Evolutionary conservation across 2,888 invertebrate genomes (phyloP).

Genomic region (Hemaris fuciformis): DNA sequence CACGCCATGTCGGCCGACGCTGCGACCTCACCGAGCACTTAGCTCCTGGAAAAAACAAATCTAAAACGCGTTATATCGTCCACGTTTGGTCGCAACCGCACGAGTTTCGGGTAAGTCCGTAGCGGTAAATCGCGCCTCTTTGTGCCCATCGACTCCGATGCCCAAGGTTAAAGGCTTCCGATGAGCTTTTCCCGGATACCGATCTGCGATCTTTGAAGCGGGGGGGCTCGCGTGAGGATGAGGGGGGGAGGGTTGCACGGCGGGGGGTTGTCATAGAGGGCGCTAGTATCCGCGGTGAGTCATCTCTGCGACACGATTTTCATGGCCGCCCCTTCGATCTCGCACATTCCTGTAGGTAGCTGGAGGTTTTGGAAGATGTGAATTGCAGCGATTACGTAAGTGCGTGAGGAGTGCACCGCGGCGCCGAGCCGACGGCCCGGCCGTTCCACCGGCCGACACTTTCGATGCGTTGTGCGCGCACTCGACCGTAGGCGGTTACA

Average conservation of each 20-base stretch:
- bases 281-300: slow-evolving; percentile 73
- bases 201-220: slow-evolving; percentile 39
- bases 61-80: slow-evolving; percentile 48
- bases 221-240: slow-evolving; percentile 32
- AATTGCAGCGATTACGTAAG: slow-evolving; percentile 77
- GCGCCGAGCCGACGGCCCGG: slow-evolving; percentile 35
- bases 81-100: slow-evolving; percentile 50
- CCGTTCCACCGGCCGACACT: slow-evolving; percentile 47
- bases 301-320: slow-evolving; percentile 77
- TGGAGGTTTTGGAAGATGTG: slow-evolving; percentile 52
- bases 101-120: slow-evolving; percentile 69
- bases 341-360: slow-evolving; percentile 44
- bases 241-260: slow-evolving; percentile 5
- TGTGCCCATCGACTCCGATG: slow-evolving; percentile 45
- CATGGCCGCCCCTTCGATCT: slow-evolving; percentile 75
- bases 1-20: slow-evolving; percentile 71
- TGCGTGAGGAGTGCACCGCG: slow-evolving; percentile 67
- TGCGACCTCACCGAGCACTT: slow-evolving; percentile 71
- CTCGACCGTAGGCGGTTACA: slow-evolving; percentile 66
- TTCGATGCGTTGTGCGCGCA: slow-evolving; percentile 62
- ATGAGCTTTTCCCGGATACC: slow-evolving; percentile 54
- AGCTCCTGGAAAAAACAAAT: slow-evolving; percentile 59
- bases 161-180: slow-evolving; percentile 52
- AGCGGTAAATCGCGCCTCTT: slow-evolving; percentile 36
- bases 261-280: slow-evolving; percentile 52